Evolutionary conservation across 2,113 vertebrate species (phyloP).

Genomic region (Phalacrocorax carbo): DNA sequence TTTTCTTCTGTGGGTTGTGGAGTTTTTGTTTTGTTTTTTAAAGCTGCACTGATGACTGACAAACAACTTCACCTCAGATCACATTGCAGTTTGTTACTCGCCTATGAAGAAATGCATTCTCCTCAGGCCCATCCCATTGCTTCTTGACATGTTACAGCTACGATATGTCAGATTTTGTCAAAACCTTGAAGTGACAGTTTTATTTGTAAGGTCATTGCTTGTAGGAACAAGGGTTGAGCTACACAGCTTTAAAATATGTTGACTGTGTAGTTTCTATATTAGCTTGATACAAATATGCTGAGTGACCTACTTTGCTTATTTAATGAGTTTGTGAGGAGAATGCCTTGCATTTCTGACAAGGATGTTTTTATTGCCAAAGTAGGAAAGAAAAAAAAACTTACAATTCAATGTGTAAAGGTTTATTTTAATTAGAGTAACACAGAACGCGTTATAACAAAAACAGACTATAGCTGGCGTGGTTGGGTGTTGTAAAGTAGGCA

Average conservation of each 20-base stretch:
- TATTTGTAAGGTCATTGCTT: neutral
- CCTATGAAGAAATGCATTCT: neutral
- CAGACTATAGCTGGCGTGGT: accelerated
- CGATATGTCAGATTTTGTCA: neutral
- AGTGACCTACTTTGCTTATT: neutral
- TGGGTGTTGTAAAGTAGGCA: neutral
- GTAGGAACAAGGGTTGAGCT: neutral
- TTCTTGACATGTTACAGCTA: neutral
- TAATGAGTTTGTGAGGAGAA: neutral
- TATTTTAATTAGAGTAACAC: neutral
- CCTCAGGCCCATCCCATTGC: neutral
- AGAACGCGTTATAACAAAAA: neutral
- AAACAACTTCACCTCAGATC: neutral
- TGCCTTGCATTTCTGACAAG: neutral
- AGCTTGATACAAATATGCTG: neutral
- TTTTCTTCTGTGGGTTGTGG: neutral
- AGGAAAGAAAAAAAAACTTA: neutral
- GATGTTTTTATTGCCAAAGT: neutral
- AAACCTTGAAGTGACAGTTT: neutral
- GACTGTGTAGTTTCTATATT: neutral
- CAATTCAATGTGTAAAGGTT: neutral
- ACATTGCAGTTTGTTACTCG: neutral
- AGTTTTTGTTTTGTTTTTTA: neutral
- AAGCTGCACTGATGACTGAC: neutral
- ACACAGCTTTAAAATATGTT: neutral